Evolutionary conservation across 2,113 vertebrate species (phyloP), one percentile per base, ranked within the genome.

Genomic region (Toxostoma redivivum): DNA sequence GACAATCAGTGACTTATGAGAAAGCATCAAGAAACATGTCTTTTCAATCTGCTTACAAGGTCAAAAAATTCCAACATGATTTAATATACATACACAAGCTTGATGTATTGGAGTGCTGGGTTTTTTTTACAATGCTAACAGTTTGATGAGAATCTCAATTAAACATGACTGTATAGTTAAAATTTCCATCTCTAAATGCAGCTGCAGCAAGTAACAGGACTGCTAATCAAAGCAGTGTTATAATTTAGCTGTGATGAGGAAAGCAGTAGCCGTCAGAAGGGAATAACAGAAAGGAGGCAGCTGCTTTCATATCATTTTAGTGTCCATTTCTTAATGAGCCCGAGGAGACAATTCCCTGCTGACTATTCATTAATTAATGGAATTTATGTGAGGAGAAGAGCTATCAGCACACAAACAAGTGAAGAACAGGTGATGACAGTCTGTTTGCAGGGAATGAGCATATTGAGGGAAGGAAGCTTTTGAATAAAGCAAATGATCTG

Each of bases 341-440:
- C 54, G 57, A 95, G 48, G 88, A 90, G 60, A 72, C 65, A 60
- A 90, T 89, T 94, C 94, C 77, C 92, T 76, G 86, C 57, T 93
- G 92, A 90, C 85, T 92, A 90, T 89, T 95, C 92, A 95, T 96
- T 97, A 97, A 96, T 97, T 94, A 96, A 94, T 93, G 70, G 53
- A 58, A 97, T 94, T 91, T 94, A 94, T 90, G 82, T 95, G 57
- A 81, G 33, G 23, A 92, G 74, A 95, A 80, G 51, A 87, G 69
- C 81, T 94, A 93, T 86, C 80, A 81, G 48, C 48, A 92, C 86
- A 89, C 77, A 86, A 88, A 92, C 80, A 95, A 91, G 69, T 56
- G 73, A 31, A 80, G 81, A 92, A 73, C 78, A 95, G 94, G 92
- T 89, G 92, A 97, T 47, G 67, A 72, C 1, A 0, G 71, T 67